Conservation (phyloP, 1,140 invertebrate species). For the Meloidogyne chitwoodi region DNA sequence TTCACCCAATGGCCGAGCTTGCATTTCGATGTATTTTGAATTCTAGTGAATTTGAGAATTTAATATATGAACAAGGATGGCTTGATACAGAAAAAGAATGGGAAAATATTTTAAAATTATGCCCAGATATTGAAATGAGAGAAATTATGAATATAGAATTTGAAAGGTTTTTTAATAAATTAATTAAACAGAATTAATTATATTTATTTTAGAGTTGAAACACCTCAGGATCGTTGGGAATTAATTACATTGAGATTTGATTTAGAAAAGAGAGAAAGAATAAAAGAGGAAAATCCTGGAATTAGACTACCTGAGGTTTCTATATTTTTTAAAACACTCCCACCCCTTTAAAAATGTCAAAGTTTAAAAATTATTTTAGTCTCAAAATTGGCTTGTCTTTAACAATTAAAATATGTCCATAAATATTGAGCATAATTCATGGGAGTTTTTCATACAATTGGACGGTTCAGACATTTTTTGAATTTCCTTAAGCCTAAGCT, state of each 20-base stretch:
- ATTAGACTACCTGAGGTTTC: not conserved
- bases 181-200: not conserved
- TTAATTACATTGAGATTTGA: conserved; percentile 28
- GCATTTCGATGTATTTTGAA: conserved; percentile 41
- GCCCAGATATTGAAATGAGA: conserved; percentile 29
- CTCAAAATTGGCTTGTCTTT: too few relatives aligned
- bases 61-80: conserved; percentile 51
- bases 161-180: conserved; percentile 9
- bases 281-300: not conserved
- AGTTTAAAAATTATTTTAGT: too few relatives aligned
- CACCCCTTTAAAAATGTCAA: too few relatives aligned
- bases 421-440: too few relatives aligned
- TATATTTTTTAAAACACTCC: too few relatives aligned
- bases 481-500: too few relatives aligned
- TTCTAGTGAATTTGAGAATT: conserved; percentile 38
- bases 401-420: too few relatives aligned
- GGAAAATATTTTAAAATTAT: conserved; percentile 29
- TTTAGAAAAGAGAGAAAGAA: conserved; percentile 6
- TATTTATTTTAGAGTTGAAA: conserved; percentile 10
- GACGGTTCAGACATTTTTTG: too few relatives aligned
- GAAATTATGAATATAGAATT: conserved; percentile 23
- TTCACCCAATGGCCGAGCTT: conserved; percentile 38
- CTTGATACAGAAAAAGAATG: conserved; percentile 37
- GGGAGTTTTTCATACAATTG: too few relatives aligned
- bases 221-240: conserved; percentile 22